Percentiles rank a stretch among this genome's conserved stretches.
Conservation (phyloP, 92 coral and sea anemone genomes). For the Hydrozoanthus gracilis region DNA sequence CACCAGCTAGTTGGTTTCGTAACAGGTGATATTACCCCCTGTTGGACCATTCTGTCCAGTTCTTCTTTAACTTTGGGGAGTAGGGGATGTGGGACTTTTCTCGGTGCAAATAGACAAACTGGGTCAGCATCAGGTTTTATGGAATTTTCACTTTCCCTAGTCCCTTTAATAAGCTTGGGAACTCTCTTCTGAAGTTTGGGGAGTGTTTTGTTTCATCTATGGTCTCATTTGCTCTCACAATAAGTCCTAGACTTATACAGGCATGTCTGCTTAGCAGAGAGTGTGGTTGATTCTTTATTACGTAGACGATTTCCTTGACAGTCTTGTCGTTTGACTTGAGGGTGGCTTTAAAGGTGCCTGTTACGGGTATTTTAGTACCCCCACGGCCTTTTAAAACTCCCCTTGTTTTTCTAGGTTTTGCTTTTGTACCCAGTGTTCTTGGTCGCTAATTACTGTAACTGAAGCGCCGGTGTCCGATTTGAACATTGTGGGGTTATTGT, state of each 20-base stretch:
- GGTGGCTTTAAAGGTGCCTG: slow-evolving; percentile 22
- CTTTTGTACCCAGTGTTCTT: slow-evolving; percentile 13
- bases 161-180: background rate
- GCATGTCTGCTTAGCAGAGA: slow-evolving; percentile 5
- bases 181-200: background rate
- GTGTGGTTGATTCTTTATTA: background rate
- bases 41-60: background rate
- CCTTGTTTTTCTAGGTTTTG: slow-evolving; percentile 1
- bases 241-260: background rate
- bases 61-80: slow-evolving; percentile 15
- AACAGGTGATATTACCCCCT: slow-evolving; percentile 6
- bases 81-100: slow-evolving; percentile 21
- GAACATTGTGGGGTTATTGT: slow-evolving; percentile 1
- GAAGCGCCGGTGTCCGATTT: slow-evolving; percentile 13
- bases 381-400: slow-evolving; percentile 22
- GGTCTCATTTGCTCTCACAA: background rate
- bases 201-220: slow-evolving; percentile 19
- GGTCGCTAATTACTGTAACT: slow-evolving; percentile 15
- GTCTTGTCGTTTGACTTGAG: background rate
- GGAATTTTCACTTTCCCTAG: slow-evolving; percentile 15
- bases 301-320: background rate
- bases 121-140: slow-evolving; percentile 4
- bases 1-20: slow-evolving; percentile 18
- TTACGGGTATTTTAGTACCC: background rate
- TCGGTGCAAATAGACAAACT: slow-evolving; percentile 10